phyloP scores from a whole-genome alignment of 2,888 invertebrate genomes.

The Escarpia spicata region DNA sequence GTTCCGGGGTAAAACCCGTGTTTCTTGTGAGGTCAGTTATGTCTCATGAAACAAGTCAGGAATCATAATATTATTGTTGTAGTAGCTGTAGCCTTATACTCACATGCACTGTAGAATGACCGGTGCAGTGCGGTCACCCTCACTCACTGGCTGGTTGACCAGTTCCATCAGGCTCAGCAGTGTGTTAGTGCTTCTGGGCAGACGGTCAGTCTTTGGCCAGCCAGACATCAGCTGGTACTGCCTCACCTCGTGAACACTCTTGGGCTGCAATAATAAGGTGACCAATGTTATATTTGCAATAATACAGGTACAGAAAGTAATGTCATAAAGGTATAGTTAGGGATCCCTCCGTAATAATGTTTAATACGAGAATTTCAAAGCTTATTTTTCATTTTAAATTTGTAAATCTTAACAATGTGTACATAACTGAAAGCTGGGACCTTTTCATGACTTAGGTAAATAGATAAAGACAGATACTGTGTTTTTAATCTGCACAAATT shows the following conservation, averaged over 20 bases:
- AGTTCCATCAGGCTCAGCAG: background rate
- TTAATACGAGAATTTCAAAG: background rate
- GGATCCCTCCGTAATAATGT: background rate
- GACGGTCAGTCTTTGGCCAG: background rate
- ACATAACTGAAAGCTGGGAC: background rate
- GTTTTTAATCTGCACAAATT: too few species aligned
- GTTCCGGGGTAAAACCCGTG: too few species aligned
- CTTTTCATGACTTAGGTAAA: background rate
- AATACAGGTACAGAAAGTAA: background rate
- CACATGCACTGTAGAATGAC: conserved; percentile 1
- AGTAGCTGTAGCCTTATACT: background rate
- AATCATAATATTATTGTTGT: background rate
- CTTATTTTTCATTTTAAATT: background rate
- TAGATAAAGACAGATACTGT: too few species aligned
- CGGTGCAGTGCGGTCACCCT: background rate
- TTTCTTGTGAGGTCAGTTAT: too few species aligned
- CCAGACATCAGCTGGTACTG: background rate
- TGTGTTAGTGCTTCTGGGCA: background rate
- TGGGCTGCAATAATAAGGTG: background rate
- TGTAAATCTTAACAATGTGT: background rate
- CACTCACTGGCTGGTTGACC: background rate
- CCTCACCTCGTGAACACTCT: background rate
- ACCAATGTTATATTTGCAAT: background rate
- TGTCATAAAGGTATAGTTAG: background rate
- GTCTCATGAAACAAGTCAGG: too few species aligned